Base-by-base conservation (phyloP, 2,888 invertebrate genomes). In the Athetis lepigone region DNA sequence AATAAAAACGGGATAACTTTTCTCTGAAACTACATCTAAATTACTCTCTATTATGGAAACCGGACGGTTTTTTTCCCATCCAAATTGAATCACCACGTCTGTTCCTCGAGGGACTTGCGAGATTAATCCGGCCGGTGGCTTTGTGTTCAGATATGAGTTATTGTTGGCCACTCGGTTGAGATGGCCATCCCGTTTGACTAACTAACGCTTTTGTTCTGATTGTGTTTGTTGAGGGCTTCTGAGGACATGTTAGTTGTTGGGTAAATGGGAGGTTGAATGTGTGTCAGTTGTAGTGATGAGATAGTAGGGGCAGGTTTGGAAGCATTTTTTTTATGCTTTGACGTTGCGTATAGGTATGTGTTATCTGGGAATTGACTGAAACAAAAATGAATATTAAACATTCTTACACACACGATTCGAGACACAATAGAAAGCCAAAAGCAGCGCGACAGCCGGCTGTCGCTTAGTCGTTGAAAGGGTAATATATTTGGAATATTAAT, bases 41-140 rank as follows among this genome's bases (percentile, higher is more conserved):
- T 78, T 68, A 79, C 67, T 65, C 43, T 75, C 77, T 65, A 69
- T 78, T 84, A 83, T 78, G 52, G 50, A 45, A 43, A 50, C 47
- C 49, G 69, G 13, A 33, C 33, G 33, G 33, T 33, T 78, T 87
- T 88, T 89, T 88, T 84, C 75, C 80, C 75, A 85, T 88, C 86
- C 81, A 84, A 90, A 88, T 90, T 87, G 85, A 87, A 87, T 88
- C 82, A 56, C 80, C 77, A 73, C 80, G 82, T 78, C 82, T 77
- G 62, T 45, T 56, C 77, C 75, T 75, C 82, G 70, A 71, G 86
- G 88, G 83, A 81, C 39, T 57, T 60, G 19, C 21, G 61, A 78
- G 82, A 84, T 87, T 86, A 87, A 87, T 85, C 83, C 76, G 61
- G 75, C 57, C 67, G 46, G 77, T 66, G 61, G 71, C 75, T 70